These are phyloP conservation scores for Pandion haliaetus DNA, from an alignment of 2,113 vertebrate genomes.

Conservation along the genomic window DNA sequence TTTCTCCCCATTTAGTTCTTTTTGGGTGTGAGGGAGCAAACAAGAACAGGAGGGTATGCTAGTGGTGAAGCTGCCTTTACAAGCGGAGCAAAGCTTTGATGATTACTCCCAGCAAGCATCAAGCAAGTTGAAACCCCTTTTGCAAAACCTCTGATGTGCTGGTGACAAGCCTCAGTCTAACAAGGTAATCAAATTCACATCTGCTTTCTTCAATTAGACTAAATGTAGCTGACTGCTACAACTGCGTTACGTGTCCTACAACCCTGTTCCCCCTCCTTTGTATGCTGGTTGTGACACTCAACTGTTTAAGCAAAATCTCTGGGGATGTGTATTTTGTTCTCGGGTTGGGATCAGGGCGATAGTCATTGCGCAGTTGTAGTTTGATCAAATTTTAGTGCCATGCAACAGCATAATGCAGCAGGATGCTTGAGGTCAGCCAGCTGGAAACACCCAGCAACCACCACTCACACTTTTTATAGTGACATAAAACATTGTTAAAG, in stretches of 20 bases:
- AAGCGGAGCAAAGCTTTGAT: accelerated
- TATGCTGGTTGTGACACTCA: not conserved
- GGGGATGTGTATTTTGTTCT: not conserved
- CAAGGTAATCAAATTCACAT: not conserved
- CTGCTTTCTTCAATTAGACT: not conserved
- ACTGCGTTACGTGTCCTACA: not conserved
- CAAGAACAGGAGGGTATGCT: not conserved
- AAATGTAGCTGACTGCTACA: not conserved
- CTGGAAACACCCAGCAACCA: not conserved
- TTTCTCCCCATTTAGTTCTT: not conserved
- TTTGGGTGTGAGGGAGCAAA: not conserved
- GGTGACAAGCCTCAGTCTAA: not conserved
- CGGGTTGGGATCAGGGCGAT: not conserved
- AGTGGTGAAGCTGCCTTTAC: not conserved
- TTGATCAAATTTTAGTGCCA: not conserved
- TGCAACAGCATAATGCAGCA: not conserved
- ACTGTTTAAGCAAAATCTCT: not conserved
- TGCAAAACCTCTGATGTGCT: not conserved
- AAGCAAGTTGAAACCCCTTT: not conserved
- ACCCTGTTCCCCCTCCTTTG: not conserved
- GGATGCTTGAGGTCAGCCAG: not conserved
- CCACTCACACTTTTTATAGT: not conserved
- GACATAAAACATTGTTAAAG: not conserved
- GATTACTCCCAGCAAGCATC: too few relatives aligned
- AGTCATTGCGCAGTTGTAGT: not conserved